Percentiles rank a stretch among this genome's conserved stretches.
Evolutionary conservation across 2,888 invertebrate genomes (phyloP).

Genomic region (Lydus trimaculatus): DNA sequence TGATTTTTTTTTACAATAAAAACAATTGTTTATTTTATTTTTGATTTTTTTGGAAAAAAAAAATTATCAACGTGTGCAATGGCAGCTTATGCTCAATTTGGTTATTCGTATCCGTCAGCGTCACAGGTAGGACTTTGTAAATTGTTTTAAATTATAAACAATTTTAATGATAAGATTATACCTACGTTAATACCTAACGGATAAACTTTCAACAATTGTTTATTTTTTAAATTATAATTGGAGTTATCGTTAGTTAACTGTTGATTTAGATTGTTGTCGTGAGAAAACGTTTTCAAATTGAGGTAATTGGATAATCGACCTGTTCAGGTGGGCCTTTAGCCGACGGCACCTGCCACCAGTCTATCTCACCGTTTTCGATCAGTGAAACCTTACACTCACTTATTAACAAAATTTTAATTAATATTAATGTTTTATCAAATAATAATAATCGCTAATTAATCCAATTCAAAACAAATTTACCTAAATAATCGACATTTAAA

Average conservation of each 20-base stretch:
- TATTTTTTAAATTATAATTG: background rate
- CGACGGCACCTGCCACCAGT: conserved; percentile 24
- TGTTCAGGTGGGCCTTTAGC: conserved; percentile 19
- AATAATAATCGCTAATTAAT: background rate
- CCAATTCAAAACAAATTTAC: background rate
- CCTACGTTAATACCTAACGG: too few species aligned
- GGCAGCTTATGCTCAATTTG: conserved; percentile 91
- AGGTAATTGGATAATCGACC: conserved; percentile 22
- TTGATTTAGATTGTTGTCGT: background rate
- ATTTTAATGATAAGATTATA: conserved; percentile 3
- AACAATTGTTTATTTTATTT: conserved; percentile 19
- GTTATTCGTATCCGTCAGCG: conserved; percentile 91
- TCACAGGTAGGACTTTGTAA: conserved; percentile 76
- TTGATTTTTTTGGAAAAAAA: conserved; percentile 18
- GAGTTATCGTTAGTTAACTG: background rate
- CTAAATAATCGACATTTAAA: background rate
- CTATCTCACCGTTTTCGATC: background rate
- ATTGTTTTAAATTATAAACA: background rate
- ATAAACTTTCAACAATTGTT: background rate
- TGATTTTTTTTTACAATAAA: conserved; percentile 21
- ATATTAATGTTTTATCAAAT: conserved; percentile 1
- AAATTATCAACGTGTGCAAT: conserved; percentile 53
- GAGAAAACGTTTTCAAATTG: background rate
- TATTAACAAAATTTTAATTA: background rate
- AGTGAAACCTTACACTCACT: background rate